Evolutionary conservation across 2,113 vertebrate species (phyloP).

Genomic region (Plectropomus leopardus): DNA sequence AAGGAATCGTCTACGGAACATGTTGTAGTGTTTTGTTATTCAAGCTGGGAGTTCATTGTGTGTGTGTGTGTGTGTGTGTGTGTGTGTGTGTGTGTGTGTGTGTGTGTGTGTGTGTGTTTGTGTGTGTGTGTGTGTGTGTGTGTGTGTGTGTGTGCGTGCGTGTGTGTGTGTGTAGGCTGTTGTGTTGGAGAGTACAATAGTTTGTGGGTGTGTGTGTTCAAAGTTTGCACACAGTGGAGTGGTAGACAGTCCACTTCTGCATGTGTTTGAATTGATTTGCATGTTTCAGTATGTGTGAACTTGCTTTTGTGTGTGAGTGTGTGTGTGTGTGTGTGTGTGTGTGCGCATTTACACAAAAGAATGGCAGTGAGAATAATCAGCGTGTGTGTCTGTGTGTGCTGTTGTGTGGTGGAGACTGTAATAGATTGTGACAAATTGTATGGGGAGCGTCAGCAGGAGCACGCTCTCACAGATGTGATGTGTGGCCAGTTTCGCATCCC

Average conservation of each 20-base stretch:
- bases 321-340: too few relatives aligned
- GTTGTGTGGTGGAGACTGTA: conserved; percentile 41
- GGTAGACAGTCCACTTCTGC: conserved; percentile 14
- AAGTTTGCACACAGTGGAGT: not conserved
- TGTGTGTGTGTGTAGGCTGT: conserved; percentile 1
- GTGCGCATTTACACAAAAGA: conserved; percentile 27
- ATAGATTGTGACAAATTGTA: conserved; percentile 66
- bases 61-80: not conserved
- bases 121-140: not conserved
- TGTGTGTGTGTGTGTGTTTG: not conserved
- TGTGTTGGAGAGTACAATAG: conserved; percentile 13
- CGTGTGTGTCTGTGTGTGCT: conserved; percentile 15
- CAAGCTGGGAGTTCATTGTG: conserved; percentile 13
- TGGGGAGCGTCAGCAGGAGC: conserved; percentile 39
- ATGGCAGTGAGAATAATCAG: conserved; percentile 37
- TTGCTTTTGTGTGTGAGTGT: too few relatives aligned
- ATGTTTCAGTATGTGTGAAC: not conserved
- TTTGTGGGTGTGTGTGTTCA: conserved; percentile 3
- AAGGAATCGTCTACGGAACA: conserved; percentile 27
- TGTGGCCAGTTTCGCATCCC: conserved; percentile 61
- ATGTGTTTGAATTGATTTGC: conserved; percentile 1
- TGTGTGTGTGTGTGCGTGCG: not conserved
- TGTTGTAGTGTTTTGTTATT: conserved; percentile 13
- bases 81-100: not conserved
- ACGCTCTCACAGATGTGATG: conserved; percentile 63